Evolutionary conservation across 2,888 invertebrate species (phyloP), one percentile per base, ranked within the genome.

Genomic region (Hyposoter dolosus): DNA sequence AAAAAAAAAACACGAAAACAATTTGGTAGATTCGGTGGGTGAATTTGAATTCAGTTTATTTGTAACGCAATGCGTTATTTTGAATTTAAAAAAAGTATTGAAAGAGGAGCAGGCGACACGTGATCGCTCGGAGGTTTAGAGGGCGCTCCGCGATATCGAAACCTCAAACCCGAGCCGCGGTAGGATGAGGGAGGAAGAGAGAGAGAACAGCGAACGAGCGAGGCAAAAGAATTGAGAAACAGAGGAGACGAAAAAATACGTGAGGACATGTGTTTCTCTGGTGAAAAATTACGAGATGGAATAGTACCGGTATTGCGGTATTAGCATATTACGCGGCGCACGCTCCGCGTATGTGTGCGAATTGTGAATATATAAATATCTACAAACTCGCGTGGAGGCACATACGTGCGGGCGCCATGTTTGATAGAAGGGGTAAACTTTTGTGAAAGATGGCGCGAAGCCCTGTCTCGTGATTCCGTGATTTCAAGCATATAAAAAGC

Each of bases 401-500:
- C 10, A 10, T 10, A 56, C 56, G 19, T 56, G 28, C 12, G 28
- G 19, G 28, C 10, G 43, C 47, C 60, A 53, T 50, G 66, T 35
- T 45, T 15, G 60, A 10, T 9, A 15, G 32, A 47, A 53, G 80
- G 80, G 80, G 45, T 10, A 74, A 77, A 74, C 66, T 65, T 47
- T 40, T 32, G 69, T 63, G 82, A 79, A 86, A 86, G 83, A 86
- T 83, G 83, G 83, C 86, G 86, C 74, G 83, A 83, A 86, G 79
- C 71, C 82, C 78, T 53, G 74, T 75, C 83, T 47, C 86, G 83
- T 86, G 81, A 86, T 77, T 80, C 40, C 86, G 83, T 86, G 81
- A 86, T 77, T 80, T 83, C 75, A 47, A 53, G 60, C 69, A 35
- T 60, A 56, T 15, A 40, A 77, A 66, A 32, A 28, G 32, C 32